Conservation (phyloP, 2,113 vertebrate genomes). For the Macrotus californicus region DNA sequence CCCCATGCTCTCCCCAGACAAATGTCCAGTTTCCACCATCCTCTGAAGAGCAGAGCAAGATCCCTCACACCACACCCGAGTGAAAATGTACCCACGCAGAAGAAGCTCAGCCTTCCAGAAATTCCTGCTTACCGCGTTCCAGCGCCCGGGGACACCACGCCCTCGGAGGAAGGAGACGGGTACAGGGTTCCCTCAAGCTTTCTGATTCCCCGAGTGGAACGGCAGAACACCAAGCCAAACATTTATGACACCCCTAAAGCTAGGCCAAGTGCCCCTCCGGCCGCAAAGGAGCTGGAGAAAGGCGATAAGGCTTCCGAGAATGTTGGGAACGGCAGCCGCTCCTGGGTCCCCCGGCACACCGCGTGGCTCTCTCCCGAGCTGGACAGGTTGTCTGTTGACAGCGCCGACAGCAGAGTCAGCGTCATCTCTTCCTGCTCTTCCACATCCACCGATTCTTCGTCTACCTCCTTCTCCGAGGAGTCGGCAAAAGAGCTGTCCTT, state of each 20-base stretch:
- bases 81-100: not conserved
- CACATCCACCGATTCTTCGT: slow-evolving; percentile 72
- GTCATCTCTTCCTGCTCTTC: slow-evolving; percentile 81
- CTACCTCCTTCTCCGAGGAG: slow-evolving; percentile 77
- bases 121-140: slow-evolving; percentile 67
- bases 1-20: slow-evolving; percentile 60
- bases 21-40: not conserved
- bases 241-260: slow-evolving; percentile 82
- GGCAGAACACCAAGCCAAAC: slow-evolving; percentile 70
- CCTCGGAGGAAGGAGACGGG: not conserved
- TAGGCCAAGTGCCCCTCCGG: not conserved
- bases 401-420: slow-evolving; percentile 81
- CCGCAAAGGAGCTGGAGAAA: slow-evolving; percentile 44
- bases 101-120: slow-evolving; percentile 54
- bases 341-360: slow-evolving; percentile 19
- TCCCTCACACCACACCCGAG: slow-evolving; percentile 20
- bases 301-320: not conserved
- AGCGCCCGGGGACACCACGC: not conserved
- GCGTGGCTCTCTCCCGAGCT: slow-evolving; percentile 23
- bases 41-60: not conserved
- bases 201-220: slow-evolving; percentile 73
- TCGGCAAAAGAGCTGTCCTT: slow-evolving; percentile 78
- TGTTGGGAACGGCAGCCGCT: not conserved
- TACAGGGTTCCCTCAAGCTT: slow-evolving; percentile 63
- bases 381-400: slow-evolving; percentile 57